Conservation (phyloP, 2,888 invertebrate genomes). For the Aethes cnicana region DNA sequence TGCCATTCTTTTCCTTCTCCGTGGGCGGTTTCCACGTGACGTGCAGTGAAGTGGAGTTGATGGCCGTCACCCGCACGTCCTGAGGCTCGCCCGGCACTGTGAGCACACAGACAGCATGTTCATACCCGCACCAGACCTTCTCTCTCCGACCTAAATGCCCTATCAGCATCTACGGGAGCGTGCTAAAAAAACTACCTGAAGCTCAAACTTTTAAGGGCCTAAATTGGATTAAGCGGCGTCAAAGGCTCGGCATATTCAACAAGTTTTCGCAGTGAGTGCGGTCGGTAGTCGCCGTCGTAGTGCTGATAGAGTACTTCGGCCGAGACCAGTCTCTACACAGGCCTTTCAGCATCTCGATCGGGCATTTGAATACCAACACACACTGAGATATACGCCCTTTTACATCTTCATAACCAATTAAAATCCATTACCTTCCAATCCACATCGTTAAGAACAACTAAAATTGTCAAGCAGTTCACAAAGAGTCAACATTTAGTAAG, state of each 20-base stretch:
- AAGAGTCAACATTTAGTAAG: conserved; percentile 78
- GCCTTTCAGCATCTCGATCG: conserved; percentile 81
- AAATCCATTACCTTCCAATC: conserved; percentile 81
- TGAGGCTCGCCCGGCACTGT: conserved; percentile 99
- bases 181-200: conserved; percentile 73
- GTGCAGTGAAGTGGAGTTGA: conserved; percentile 98
- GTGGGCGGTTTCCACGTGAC: conserved; percentile 97
- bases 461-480: conserved; percentile 77
- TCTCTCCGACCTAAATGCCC: conserved; percentile 73
- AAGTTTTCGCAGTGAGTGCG: conserved; percentile 53
- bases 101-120: conserved; percentile 59
- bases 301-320: conserved; percentile 79
- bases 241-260: conserved; percentile 48
- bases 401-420: conserved; percentile 79
- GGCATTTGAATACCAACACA: conserved; percentile 90
- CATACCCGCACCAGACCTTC: conserved; percentile 48
- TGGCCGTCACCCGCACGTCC: conserved; percentile 92
- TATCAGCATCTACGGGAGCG: conserved; percentile 81
- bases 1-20: conserved; percentile 95
- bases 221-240: conserved; percentile 61
- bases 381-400: conserved; percentile 77
- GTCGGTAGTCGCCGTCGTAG: conserved; percentile 72
- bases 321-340: conserved; percentile 61
- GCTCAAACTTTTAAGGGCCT: conserved; percentile 59
- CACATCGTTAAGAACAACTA: conserved; percentile 79